These are phyloP conservation scores for Hyposoter dolosus DNA, from an alignment of 2,888 invertebrate species.

Conservation along the genomic window DNA sequence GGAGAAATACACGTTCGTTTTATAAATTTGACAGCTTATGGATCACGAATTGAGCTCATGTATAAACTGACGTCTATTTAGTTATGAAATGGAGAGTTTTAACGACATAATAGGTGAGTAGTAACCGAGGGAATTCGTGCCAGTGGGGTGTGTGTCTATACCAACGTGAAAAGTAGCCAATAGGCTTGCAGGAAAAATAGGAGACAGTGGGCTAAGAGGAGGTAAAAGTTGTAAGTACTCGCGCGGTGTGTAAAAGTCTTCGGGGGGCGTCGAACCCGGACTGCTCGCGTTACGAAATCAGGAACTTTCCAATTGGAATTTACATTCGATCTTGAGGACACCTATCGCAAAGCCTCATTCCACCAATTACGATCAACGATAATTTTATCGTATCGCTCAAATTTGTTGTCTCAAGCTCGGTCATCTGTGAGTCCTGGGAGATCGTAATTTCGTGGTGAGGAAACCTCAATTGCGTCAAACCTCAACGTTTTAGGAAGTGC, in stretches of 20 bases:
- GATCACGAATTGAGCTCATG: not conserved
- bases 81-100: constrained; percentile 58
- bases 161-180: constrained; percentile 11
- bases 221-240: constrained; percentile 17
- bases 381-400: constrained; percentile 36
- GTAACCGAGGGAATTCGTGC: constrained; percentile 14
- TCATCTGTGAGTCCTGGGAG: not conserved
- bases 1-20: not conserved
- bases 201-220: constrained; percentile 17
- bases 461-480: constrained; percentile 25
- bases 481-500: constrained; percentile 41
- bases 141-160: constrained; percentile 9
- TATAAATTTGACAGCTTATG: constrained; percentile 14
- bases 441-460: constrained; percentile 12
- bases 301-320: constrained; percentile 77
- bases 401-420: constrained; percentile 21
- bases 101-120: not conserved
- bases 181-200: not conserved
- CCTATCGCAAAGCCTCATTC: constrained; percentile 19
- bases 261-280: constrained; percentile 79
- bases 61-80: constrained; percentile 3
- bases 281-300: constrained; percentile 79
- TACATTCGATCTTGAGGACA: constrained; percentile 68
- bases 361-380: constrained; percentile 15
- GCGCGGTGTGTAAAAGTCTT: constrained; percentile 50